Base-by-base conservation (phyloP, 1,140 invertebrate genomes). In the Coptotermes formosanus region DNA sequence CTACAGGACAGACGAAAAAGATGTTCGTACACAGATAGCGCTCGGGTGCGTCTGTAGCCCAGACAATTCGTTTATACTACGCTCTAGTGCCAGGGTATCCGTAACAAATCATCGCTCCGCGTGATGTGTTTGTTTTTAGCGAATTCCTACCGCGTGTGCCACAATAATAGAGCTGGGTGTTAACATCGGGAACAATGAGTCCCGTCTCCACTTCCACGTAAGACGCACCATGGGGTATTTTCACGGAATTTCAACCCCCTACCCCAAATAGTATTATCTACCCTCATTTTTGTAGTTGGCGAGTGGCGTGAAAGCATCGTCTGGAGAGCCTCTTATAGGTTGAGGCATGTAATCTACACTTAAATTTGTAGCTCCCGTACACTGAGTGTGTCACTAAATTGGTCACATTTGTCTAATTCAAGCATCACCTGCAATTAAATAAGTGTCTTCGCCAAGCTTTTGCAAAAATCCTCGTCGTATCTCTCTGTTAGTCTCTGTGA, bases 211-310 rank as follows among this genome's bases (percentile, higher is more conserved):
- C 16, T 75, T 75, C 64, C 64, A 75, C 64, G 64, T 75, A 75
- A 75, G 64, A 75, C 64, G 64, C 25, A 30, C 64, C 64, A 30
- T 75, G 64, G 64, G 64, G n/a, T 30, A 75, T 75, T 75, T 75
- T 75, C 64, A 75, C 64, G n/a, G 64, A 75, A 75, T 75, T 75
- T 75, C 64, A 75, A 75, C 64, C 64, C 64, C 64, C 64, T 30
- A 75, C 64, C 64, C 64, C 64, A 75, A 30, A 75, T 75, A 3
- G n/a, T n/a, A 75, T 30, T 75, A 75, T 30, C 64, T 75, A 30
- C n/a, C n/a, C 25, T 30, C n/a, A 30, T 30, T 75, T 8, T 55
- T 19, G 2, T 75, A 75, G 25, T 30, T 59, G 64, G n/a, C 9
- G 14, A 30, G n/a, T 30, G n/a, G 64, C 25, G 64, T 75, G 25